These are phyloP conservation scores for Gorsachius magnificus DNA, from an alignment of 2,797 vertebrate genomes.

Conservation along the genomic window DNA sequence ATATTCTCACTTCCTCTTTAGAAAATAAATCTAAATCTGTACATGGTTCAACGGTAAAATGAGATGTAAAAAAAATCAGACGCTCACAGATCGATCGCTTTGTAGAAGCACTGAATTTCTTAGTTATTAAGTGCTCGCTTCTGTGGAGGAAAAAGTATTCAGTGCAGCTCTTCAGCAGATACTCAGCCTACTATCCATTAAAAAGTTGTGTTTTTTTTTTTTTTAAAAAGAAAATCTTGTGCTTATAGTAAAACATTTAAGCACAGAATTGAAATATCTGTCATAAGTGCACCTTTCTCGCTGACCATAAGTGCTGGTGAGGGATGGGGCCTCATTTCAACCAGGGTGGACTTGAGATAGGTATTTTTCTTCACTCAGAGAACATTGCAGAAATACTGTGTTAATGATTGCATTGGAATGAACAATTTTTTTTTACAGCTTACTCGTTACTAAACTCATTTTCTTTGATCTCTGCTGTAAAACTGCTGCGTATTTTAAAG, in stretches of 20 bases:
- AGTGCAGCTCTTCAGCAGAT: background rate
- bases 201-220: background rate
- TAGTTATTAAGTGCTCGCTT: background rate
- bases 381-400: background rate
- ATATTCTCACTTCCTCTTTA: background rate
- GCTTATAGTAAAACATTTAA: background rate
- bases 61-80: background rate
- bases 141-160: background rate
- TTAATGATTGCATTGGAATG: background rate
- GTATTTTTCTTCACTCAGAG: background rate
- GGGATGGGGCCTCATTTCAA: background rate
- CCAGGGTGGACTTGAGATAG: background rate
- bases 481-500: background rate
- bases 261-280: background rate
- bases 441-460: background rate
- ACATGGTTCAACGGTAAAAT: background rate
- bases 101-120: background rate
- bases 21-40: background rate
- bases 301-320: background rate
- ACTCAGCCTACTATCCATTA: background rate
- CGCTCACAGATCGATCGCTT: rapidly evolving
- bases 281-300: background rate
- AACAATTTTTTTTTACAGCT: background rate
- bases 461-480: background rate
- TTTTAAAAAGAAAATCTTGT: background rate